These are phyloP conservation scores for Betta splendens DNA, from an alignment of 2,797 vertebrate genomes.

Conservation along the genomic window DNA sequence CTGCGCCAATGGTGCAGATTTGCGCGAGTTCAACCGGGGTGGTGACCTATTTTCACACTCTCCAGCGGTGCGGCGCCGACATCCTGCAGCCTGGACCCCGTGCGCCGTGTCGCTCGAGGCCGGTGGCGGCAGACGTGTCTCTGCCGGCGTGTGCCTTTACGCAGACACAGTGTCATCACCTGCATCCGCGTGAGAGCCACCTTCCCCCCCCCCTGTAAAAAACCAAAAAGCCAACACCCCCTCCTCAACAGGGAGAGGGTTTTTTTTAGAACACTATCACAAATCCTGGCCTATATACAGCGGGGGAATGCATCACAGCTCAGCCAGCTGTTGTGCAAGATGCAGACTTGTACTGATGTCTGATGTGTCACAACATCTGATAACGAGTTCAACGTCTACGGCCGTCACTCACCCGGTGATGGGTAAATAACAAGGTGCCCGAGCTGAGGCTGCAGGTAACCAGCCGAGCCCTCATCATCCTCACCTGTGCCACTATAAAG, in stretches of 20 bases:
- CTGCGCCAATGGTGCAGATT: constrained; percentile 18
- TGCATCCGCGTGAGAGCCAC: constrained; percentile 10
- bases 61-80: constrained; percentile 56
- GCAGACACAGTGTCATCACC: constrained; percentile 27
- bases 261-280: constrained; percentile 43
- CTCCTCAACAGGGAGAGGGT: constrained; percentile 8
- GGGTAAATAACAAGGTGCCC: constrained; percentile 34
- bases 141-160: constrained; percentile 36
- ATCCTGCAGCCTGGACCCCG: constrained; percentile 36
- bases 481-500: not conserved
- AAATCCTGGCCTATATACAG: constrained; percentile 47
- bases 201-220: constrained; percentile 24
- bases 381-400: constrained; percentile 66
- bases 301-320: constrained; percentile 35
- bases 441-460: constrained; percentile 2
- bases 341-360: constrained; percentile 28
- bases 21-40: constrained; percentile 62
- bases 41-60: constrained; percentile 73
- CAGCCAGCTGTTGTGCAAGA: constrained; percentile 72
- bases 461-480: not conserved
- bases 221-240: constrained; percentile 3
- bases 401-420: constrained; percentile 12
- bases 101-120: constrained; percentile 31
- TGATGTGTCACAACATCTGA: constrained; percentile 65
- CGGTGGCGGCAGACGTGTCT: constrained; percentile 49